Percentiles rank a stretch among this genome's conserved stretches.
Evolutionary conservation across 2,888 invertebrate genomes (phyloP).

Genomic region (Chrysotoxum bicinctum): DNA sequence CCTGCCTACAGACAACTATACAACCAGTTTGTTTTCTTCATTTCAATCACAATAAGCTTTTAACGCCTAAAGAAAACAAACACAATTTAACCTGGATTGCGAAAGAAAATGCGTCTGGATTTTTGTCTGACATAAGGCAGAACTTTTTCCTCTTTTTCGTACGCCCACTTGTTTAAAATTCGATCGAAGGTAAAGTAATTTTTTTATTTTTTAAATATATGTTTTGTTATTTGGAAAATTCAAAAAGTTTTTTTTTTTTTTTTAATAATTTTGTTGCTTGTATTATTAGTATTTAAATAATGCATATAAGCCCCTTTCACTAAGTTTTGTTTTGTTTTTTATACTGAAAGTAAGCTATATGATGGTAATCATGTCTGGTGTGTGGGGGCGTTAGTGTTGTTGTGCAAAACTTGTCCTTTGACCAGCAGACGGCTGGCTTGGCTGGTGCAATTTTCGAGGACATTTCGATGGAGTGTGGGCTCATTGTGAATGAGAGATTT

Average conservation of each 20-base stretch:
- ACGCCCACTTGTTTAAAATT: constrained; percentile 38
- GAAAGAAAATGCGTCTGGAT: constrained; percentile 38
- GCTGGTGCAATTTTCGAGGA: constrained; percentile 43
- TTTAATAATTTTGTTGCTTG: background rate
- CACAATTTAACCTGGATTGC: constrained; percentile 10
- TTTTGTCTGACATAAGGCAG: constrained; percentile 55
- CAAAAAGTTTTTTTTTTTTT: background rate
- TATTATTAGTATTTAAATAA: constrained; percentile 1
- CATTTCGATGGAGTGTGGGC: constrained; percentile 35
- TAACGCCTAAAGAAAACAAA: constrained; percentile 11
- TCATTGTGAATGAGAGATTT: constrained; percentile 26
- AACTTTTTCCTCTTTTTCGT: constrained; percentile 33
- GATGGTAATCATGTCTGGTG: constrained; percentile 5
- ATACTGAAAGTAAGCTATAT: constrained; percentile 8
- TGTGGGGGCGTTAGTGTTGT: background rate
- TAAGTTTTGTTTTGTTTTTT: background rate
- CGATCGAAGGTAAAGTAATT: constrained; percentile 41
- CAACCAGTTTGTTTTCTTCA: background rate
- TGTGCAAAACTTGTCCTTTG: constrained; percentile 56
- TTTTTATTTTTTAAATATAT: constrained; percentile 11
- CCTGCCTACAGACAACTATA: constrained; percentile 8
- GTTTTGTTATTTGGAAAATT: background rate
- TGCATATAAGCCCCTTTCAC: constrained; percentile 15
- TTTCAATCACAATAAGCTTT: constrained; percentile 23
- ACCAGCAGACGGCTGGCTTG: constrained; percentile 15